phyloP scores from a whole-genome alignment of 2,888 invertebrate species.

The Pristionchus maxplancki region DNA sequence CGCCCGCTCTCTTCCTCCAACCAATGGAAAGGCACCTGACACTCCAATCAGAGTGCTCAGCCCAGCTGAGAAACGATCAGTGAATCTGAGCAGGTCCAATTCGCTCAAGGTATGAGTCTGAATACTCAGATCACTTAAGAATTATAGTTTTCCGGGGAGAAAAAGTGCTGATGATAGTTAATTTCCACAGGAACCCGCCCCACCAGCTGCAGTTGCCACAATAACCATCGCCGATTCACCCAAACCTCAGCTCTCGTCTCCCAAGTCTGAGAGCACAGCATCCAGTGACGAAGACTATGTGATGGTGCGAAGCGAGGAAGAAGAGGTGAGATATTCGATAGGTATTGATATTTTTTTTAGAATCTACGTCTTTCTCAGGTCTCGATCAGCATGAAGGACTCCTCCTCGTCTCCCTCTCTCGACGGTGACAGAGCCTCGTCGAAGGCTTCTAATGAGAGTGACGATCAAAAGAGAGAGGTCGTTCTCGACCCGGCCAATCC shows the following conservation, averaged over 20 bases:
- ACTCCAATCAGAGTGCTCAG: background rate
- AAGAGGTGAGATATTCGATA: background rate
- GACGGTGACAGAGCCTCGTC: background rate
- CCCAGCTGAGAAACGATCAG: background rate
- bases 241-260: background rate
- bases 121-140: too few species aligned
- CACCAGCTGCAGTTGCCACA: background rate
- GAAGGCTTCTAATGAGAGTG: background rate
- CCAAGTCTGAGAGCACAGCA: background rate
- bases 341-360: background rate
- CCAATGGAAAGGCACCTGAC: background rate
- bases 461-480: conserved; percentile 25
- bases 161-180: background rate
- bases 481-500: conserved; percentile 39
- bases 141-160: too few species aligned
- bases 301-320: conserved; percentile 30
- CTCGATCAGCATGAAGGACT: conserved; percentile 32
- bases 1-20: conserved; percentile 13
- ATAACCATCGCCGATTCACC: conserved; percentile 20
- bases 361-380: background rate
- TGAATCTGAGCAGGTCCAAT: background rate
- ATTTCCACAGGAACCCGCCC: background rate
- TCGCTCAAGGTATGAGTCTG: conserved; percentile 24
- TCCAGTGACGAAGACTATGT: conserved; percentile 32
- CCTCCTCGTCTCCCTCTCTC: background rate